Evolutionary conservation across 2,888 invertebrate species (phyloP), one percentile per base, ranked within the genome.

Genomic region (Microplitis manilae): DNA sequence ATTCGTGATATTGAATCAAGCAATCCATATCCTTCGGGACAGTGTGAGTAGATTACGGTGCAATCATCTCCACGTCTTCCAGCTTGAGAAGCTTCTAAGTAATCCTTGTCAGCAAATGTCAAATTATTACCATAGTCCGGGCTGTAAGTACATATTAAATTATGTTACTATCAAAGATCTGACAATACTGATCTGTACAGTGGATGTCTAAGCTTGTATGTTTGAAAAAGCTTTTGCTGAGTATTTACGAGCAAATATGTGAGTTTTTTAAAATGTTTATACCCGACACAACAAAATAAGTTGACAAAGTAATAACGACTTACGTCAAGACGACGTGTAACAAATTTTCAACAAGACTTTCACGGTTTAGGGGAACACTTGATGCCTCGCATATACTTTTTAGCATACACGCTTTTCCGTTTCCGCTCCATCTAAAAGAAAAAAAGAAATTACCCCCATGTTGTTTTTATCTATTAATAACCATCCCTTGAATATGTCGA

Each of bases 361-460:
- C 91, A 78, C 91, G 90, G 82, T 79, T 83, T 59, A 95, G 88
- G 0, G 94, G 93, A 80, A 93, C 92, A 70, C 91, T 92, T 2
- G 94, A 93, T 20, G 94, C 89, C 82, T 94, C 94, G 83, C 95
- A 95, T 65, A 95, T 92, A 69, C 93, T 92, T 80, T 92, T 92
- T 71, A 94, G 87, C n/a, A 95, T 90, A 84, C 95, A 95, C 1
- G 91, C 88, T n/a, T 92, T 92, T 1, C 94, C 95, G 80, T 93
- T 92, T 81, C 92, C 91, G 1, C 94, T 94, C 76, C 92, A 92
- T 30, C 95, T 94, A 88, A 17, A 79, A 76, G 6, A 8, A 50
- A 9, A 50, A 50, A 50, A 50, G 8, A 50, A 50, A 50, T 9
- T 13, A 50, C 50, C 50, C 50, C 13, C 30, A 30, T 30, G 30